Percentiles rank a stretch among this genome's conserved stretches.
Evolutionary conservation across 2,113 vertebrate species (phyloP).

Genomic region (Bubo blakistoni): DNA sequence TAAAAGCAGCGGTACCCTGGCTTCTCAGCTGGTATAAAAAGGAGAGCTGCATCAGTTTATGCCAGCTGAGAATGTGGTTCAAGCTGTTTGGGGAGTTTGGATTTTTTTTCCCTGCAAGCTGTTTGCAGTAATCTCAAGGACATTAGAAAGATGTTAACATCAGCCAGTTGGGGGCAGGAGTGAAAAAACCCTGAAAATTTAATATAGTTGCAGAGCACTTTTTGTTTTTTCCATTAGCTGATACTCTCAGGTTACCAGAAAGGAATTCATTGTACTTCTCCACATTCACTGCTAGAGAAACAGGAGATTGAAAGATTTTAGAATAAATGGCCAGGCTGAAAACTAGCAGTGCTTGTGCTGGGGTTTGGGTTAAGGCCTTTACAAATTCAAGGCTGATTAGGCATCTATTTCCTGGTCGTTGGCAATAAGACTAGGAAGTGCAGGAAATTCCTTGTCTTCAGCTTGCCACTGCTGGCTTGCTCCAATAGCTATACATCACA

Average conservation of each 20-base stretch:
- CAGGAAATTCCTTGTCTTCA: background rate
- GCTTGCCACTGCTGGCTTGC: background rate
- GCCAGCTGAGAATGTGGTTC: conserved; percentile 4
- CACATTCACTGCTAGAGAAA: background rate
- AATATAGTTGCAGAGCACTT: conserved; percentile 24
- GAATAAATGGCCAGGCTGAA: background rate
- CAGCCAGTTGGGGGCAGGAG: conserved; percentile 26
- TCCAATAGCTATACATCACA: background rate
- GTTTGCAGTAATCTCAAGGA: conserved; percentile 10
- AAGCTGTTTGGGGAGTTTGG: background rate
- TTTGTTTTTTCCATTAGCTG: conserved; percentile 58
- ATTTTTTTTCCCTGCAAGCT: background rate
- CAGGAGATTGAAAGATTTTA: background rate
- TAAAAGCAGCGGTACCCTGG: conserved; percentile 13
- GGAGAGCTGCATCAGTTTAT: background rate
- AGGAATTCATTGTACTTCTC: conserved; percentile 36
- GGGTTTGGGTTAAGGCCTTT: background rate
- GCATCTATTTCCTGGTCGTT: background rate
- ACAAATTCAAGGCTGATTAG: background rate
- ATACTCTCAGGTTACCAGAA: conserved; percentile 59
- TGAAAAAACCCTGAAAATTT: conserved; percentile 46
- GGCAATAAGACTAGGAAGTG: background rate
- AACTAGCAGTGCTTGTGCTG: background rate
- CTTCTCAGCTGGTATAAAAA: background rate
- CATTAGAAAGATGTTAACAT: conserved; percentile 1